Evolutionary conservation across 2,113 vertebrate species (phyloP).

Genomic region (Hyperopisus bebe): DNA sequence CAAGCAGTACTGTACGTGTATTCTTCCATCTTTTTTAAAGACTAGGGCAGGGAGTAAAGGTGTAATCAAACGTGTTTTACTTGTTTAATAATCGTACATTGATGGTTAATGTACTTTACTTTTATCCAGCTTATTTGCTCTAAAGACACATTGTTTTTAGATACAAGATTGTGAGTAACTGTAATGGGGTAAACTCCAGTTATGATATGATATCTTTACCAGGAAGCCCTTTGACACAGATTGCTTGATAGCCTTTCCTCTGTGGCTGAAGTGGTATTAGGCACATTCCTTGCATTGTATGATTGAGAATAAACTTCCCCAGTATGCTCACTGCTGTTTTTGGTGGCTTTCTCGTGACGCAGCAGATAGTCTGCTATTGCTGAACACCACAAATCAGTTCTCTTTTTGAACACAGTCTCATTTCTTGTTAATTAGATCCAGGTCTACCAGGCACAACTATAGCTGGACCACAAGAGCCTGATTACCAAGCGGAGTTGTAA

Average conservation of each 20-base stretch:
- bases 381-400: background rate
- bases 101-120: background rate
- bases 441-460: background rate
- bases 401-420: background rate
- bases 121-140: background rate
- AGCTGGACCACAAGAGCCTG: background rate
- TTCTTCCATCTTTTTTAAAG: background rate
- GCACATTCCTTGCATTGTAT: background rate
- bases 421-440: background rate
- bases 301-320: background rate
- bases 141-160: background rate
- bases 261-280: background rate
- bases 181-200: background rate
- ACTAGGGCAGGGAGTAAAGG: background rate
- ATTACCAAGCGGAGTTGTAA: background rate
- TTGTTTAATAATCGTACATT: background rate
- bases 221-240: background rate
- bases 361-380: background rate
- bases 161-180: background rate
- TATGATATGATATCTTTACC: background rate
- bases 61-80: background rate
- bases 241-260: background rate
- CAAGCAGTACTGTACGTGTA: background rate
- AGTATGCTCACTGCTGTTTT: background rate
- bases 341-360: background rate